Evolutionary conservation across 64 coral and sea anemone genomes (phyloP).

Genomic region (Catalaphyllia jardinei): DNA sequence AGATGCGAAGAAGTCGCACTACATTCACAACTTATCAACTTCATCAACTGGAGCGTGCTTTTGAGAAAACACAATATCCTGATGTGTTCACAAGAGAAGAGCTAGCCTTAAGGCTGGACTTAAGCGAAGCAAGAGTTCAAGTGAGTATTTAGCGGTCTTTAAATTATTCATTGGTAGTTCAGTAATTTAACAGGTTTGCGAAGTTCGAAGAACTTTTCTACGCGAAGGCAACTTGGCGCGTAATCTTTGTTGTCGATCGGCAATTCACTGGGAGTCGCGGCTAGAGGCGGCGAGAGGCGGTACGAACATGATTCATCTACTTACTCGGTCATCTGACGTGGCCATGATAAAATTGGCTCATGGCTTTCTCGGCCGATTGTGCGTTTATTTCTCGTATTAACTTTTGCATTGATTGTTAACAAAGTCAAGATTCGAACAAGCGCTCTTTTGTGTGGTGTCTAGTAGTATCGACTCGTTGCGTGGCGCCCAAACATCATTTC

Average conservation of each 20-base stretch:
- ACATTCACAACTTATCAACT: constrained; percentile 91
- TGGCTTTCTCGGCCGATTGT: neutral
- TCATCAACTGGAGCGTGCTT: constrained; percentile 87
- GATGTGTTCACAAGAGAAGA: constrained; percentile 93
- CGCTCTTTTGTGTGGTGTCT: neutral
- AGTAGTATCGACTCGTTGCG: constrained; percentile 3
- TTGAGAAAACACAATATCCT: constrained; percentile 92
- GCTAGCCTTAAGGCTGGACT: constrained; percentile 73
- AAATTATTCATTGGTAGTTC: neutral
- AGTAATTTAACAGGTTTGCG: neutral
- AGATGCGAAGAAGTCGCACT: constrained; percentile 82
- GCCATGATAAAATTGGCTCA: neutral
- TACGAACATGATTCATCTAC: neutral
- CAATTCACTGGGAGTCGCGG: neutral
- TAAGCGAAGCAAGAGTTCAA: constrained; percentile 88
- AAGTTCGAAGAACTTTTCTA: neutral
- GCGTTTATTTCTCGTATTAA: neutral
- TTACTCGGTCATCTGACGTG: neutral
- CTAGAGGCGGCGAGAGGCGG: neutral
- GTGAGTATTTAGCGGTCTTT: constrained; percentile 32
- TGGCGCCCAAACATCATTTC: constrained; percentile 37
- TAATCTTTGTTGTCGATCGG: neutral
- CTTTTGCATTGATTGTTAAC: neutral
- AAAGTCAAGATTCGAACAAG: neutral
- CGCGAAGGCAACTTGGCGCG: neutral